Base-by-base conservation (phyloP, 2,113 vertebrate species). In the Gymnorhina tibicen region DNA sequence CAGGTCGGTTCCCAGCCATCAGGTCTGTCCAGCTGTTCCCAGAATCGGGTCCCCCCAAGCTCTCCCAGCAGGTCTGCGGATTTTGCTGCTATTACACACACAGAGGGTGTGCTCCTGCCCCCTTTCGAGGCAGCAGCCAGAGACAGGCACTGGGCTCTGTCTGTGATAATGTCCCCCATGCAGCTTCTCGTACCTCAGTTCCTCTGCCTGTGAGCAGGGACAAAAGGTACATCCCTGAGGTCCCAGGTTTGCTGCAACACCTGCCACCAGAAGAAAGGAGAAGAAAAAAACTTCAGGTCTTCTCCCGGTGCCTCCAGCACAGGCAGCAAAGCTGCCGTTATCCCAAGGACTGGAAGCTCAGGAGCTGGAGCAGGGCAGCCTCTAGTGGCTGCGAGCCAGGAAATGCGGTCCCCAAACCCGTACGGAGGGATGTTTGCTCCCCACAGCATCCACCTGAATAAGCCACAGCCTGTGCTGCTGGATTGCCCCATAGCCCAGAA, bases 341-440 rank as follows among this genome's bases (percentile, higher is more conserved):
- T 69, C 52, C 24, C 35, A 1, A 11, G 3, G 3, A 59, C 37
- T 4, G 2, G 27, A 28, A 47, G 93, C 92, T 94, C 93, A 93
- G 95, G 60, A 88, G 93, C 83, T 92, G 95, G 93, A 81, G 92
- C 95, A 95, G 96, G 85, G 92, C 88, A 91, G 76, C 93, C 93
- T 92, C 92, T 93, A 94, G 95, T 91, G 95, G 96, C 96, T 91
- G 69, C 52, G 39, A 53, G 91, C 95, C 95, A 87, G 88, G 63
- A 88, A 91, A 95, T 13, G 22, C 53, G 0, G 20, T 58, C 22
- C 64, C 49, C 62, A 73, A 55, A 53, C 7, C 33, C 6, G 1
- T 8, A 3, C 8, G 4, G 14, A 35, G 24, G 19, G 33, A 14
- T 20, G 42, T 42, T 30, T 35, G 55, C 47, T 67, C 37, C 63